phyloP scores from a whole-genome alignment of 1,140 invertebrate species.

The Formica selysi region DNA sequence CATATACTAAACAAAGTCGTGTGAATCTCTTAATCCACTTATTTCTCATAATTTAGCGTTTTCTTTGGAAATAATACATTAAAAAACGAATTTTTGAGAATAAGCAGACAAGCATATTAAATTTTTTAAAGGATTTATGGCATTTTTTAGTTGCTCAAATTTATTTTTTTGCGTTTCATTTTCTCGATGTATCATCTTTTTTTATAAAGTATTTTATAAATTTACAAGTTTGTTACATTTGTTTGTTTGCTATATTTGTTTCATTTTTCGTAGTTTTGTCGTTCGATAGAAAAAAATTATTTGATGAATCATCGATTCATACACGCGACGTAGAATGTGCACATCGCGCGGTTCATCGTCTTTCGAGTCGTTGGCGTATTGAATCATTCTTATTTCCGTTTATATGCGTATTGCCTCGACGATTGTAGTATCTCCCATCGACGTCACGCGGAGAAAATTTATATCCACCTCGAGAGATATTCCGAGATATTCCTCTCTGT shows the following conservation, averaged over 20 bases:
- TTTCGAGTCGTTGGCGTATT: constrained; percentile 13
- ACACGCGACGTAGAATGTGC: constrained; percentile 3
- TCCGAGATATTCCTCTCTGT: constrained; percentile 36
- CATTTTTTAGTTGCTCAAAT: background rate
- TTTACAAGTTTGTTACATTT: background rate
- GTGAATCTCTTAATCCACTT: background rate
- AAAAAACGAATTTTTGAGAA: background rate
- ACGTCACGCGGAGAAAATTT: constrained; percentile 36
- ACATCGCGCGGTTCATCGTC: constrained; percentile 36
- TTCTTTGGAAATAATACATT: constrained; percentile 10
- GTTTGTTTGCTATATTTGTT: background rate
- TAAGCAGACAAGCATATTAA: constrained; percentile 29
- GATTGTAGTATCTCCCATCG: constrained; percentile 41
- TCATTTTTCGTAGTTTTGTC: background rate
- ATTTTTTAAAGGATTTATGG: constrained; percentile 15
- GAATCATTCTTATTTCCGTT: constrained; percentile 54
- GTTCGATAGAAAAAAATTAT: background rate
- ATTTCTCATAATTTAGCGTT: constrained; percentile 16
- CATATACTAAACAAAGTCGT: background rate
- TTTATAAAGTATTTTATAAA: background rate
- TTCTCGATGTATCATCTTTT: background rate
- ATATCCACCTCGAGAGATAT: constrained; percentile 46
- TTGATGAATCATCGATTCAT: background rate
- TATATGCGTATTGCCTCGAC: constrained; percentile 24
- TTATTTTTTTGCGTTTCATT: background rate